A percentile compares a stretch with the other conserved stretches of the same genome.
These are phyloP conservation scores for Tetragonisca angustula DNA, from an alignment of 2,888 invertebrate genomes.

Conservation along the genomic window DNA sequence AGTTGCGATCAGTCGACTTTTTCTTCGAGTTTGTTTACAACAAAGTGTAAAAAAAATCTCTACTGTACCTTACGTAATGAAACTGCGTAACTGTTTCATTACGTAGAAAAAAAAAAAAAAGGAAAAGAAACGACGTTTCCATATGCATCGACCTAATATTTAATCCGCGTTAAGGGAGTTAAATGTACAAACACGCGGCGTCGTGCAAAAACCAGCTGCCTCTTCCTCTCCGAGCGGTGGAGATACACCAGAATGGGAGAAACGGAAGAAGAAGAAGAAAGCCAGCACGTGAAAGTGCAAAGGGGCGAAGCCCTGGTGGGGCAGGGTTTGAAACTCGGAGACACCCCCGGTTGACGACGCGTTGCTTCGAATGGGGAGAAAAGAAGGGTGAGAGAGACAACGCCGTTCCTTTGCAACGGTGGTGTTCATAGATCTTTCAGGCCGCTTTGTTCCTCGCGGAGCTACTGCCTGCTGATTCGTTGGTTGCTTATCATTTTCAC, in stretches of 20 bases:
- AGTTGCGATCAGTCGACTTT: too few relatives aligned
- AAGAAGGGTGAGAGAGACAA: not conserved
- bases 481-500: constrained; percentile 61
- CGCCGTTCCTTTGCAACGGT: constrained; percentile 41
- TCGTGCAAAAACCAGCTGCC: not conserved
- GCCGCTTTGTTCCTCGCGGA: constrained; percentile 51
- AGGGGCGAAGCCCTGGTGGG: not conserved
- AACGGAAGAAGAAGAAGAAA: not conserved
- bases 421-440: constrained; percentile 30
- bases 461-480: constrained; percentile 49
- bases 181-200: not conserved
- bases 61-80: too few relatives aligned
- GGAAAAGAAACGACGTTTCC: too few relatives aligned
- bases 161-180: not conserved
- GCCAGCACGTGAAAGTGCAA: not conserved
- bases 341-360: not conserved
- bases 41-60: too few relatives aligned
- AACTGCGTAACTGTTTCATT: too few relatives aligned
- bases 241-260: not conserved
- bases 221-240: not conserved
- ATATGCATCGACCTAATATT: not conserved
- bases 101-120: too few relatives aligned
- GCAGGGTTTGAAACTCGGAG: not conserved
- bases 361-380: not conserved
- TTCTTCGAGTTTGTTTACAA: too few relatives aligned